Evolutionary conservation across 1,140 invertebrate species (phyloP).

Genomic region (Chlorops oryzae): DNA sequence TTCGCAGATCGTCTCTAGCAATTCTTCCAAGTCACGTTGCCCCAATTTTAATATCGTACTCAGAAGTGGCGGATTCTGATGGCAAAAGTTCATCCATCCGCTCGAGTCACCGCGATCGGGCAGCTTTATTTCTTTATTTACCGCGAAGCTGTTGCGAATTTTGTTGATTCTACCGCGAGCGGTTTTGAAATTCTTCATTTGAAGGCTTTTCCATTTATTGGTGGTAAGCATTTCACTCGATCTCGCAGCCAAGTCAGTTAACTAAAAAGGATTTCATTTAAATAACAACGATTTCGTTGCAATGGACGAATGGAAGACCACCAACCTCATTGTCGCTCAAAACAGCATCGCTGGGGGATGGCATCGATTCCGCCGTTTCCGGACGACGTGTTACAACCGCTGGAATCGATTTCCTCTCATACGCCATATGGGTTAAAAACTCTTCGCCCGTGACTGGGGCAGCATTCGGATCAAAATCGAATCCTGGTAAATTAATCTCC

Average conservation of each 20-base stretch:
- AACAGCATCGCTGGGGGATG: too few species aligned
- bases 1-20: slow-evolving; percentile 31
- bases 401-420: slow-evolving; percentile 38
- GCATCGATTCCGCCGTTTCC: too few species aligned
- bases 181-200: slow-evolving; percentile 24
- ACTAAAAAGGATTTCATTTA: too few species aligned
- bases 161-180: slow-evolving; percentile 25
- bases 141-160: too few species aligned
- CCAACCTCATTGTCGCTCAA: too few species aligned
- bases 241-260: too few species aligned
- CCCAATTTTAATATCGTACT: slow-evolving; percentile 30
- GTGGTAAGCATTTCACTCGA: slow-evolving; percentile 33
- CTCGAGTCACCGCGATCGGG: slow-evolving; percentile 22
- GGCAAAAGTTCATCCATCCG: slow-evolving; percentile 34
- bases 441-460: slow-evolving; percentile 35
- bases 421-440: slow-evolving; percentile 39
- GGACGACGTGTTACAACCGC: slow-evolving; percentile 35
- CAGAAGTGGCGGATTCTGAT: slow-evolving; percentile 25
- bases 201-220: slow-evolving; percentile 32
- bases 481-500: slow-evolving; percentile 34
- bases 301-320: too few species aligned
- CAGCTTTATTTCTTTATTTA: too few species aligned
- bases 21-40: slow-evolving; percentile 29
- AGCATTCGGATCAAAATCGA: slow-evolving; percentile 33
- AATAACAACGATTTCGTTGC: too few species aligned